Evolutionary conservation across 2,888 invertebrate genomes (phyloP).

Genomic region (Pherbina coryleti): DNA sequence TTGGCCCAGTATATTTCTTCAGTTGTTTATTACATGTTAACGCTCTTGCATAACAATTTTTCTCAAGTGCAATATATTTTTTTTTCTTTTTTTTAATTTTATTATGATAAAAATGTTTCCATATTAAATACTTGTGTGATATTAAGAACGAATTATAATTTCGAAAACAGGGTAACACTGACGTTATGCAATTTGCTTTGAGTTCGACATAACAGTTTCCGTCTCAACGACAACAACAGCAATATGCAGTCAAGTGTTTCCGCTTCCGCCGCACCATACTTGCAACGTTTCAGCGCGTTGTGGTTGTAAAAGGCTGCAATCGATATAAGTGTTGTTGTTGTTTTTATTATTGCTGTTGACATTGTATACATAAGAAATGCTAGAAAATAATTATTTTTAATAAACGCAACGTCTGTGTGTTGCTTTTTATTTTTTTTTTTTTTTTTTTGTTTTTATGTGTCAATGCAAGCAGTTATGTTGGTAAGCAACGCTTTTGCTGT

Average conservation of each 20-base stretch:
- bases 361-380: background rate
- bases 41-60: too few species aligned
- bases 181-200: slow-evolving; percentile 42
- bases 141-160: background rate
- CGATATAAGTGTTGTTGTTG: background rate
- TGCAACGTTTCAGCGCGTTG: background rate
- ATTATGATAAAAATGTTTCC: background rate
- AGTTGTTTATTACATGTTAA: too few species aligned
- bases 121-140: background rate
- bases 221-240: background rate
- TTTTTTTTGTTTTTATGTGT: background rate
- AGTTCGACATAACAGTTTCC: slow-evolving; percentile 33
- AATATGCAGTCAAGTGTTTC: slow-evolving; percentile 36
- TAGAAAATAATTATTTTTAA: slow-evolving; percentile 3
- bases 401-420: background rate
- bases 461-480: background rate
- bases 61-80: too few species aligned
- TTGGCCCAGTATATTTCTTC: too few species aligned
- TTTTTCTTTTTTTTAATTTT: too few species aligned
- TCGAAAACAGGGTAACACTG: slow-evolving; percentile 3
- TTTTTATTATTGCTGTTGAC: slow-evolving; percentile 1
- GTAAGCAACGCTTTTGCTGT: slow-evolving; percentile 21
- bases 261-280: slow-evolving; percentile 35
- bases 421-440: background rate
- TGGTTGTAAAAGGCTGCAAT: background rate